A percentile compares a stretch with the other conserved stretches of the same genome.
Evolutionary conservation across 2,888 invertebrate species (phyloP).

Genomic region (Machimus atricapillus): DNA sequence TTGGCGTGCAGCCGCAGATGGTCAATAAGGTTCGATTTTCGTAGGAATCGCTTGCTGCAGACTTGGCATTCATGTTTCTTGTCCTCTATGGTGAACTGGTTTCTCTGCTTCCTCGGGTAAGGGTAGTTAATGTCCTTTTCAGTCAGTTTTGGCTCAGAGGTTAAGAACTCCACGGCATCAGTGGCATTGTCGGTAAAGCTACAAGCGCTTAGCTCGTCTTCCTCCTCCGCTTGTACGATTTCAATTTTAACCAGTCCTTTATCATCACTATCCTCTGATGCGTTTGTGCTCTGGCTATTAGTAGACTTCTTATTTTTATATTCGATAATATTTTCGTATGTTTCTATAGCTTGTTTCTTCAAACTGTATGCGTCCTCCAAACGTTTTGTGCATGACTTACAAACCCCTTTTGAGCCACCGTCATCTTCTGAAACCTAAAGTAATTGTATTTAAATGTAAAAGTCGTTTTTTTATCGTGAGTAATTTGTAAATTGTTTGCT

Average conservation of each 20-base stretch:
- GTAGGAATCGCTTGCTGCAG: conserved; percentile 49
- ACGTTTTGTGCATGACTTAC: conserved; percentile 41
- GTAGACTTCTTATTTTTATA: background rate
- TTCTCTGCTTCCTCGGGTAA: background rate
- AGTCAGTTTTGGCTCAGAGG: background rate
- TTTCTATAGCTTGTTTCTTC: conserved; percentile 44
- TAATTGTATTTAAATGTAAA: too few relatives aligned
- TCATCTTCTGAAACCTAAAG: conserved; percentile 45
- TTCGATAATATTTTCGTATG: conserved; percentile 36
- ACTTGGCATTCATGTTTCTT: conserved; percentile 48
- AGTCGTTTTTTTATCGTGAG: too few relatives aligned
- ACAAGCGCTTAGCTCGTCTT: background rate
- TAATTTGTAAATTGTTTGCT: background rate
- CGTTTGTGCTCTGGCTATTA: background rate
- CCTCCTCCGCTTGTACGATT: background rate
- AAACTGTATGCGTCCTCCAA: conserved; percentile 46
- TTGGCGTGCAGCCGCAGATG: conserved; percentile 52
- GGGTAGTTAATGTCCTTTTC: background rate
- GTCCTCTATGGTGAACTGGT: background rate
- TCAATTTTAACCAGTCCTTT: background rate
- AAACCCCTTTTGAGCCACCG: conserved; percentile 42
- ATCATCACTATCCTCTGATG: background rate
- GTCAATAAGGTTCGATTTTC: conserved; percentile 51
- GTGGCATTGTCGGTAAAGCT: background rate
- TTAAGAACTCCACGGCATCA: background rate